Conservation (phyloP, 2,113 vertebrate species). For the Puma concolor region DNA sequence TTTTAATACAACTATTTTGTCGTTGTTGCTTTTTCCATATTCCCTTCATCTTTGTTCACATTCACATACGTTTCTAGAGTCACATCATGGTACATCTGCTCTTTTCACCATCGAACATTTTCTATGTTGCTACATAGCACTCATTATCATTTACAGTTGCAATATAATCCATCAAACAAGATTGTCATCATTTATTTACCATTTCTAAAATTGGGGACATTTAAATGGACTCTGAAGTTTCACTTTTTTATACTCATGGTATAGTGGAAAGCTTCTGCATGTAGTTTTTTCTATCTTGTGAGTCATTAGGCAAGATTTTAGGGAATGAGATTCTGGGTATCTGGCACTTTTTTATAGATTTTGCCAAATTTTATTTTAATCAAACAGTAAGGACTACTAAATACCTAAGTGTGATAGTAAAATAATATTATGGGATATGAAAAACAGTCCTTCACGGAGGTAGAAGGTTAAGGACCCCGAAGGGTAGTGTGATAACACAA, state of each 20-base stretch:
- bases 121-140: not conserved
- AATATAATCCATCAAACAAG: not conserved
- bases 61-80: not conserved
- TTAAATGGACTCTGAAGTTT: not conserved
- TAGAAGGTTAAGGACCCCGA: not conserved
- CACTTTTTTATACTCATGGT: constrained; percentile 2
- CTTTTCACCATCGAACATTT: not conserved
- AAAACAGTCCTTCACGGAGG: not conserved
- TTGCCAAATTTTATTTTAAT: not conserved
- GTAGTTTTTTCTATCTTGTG: not conserved
- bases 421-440: not conserved
- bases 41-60: not conserved
- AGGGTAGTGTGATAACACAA: not conserved
- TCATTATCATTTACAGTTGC: not conserved
- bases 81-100: not conserved
- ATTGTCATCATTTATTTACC: not conserved
- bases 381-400: not conserved
- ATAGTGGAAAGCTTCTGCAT: not conserved
- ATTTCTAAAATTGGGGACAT: not conserved
- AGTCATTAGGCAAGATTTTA: not conserved
- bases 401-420: not conserved
- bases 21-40: not conserved
- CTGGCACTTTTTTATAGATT: not conserved
- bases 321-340: not conserved
- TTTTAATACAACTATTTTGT: not conserved